These are phyloP conservation scores for Willowsia nigromaculata DNA, from an alignment of 2,888 invertebrate species.

Conservation along the genomic window DNA sequence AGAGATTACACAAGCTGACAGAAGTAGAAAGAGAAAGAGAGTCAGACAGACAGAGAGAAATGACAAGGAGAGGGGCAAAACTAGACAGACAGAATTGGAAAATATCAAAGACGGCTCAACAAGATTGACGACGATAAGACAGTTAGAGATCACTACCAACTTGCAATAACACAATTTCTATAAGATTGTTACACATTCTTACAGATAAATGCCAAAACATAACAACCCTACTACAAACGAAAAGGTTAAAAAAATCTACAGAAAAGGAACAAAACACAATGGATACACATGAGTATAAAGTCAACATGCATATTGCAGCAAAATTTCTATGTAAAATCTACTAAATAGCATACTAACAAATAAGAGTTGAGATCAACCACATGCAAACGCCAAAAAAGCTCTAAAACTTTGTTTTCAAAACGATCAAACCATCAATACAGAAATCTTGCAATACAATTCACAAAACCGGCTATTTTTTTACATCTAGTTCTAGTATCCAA, in stretches of 20 bases:
- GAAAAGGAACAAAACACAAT: not conserved
- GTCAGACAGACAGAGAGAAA: not conserved
- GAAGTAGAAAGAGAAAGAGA: slow-evolving; percentile 22
- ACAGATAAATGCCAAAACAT: not conserved
- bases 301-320: too few species aligned
- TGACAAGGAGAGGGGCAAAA: not conserved
- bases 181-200: not conserved
- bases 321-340: too few species aligned
- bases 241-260: not conserved
- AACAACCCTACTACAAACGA: not conserved
- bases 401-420: too few species aligned
- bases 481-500: too few species aligned
- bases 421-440: too few species aligned
- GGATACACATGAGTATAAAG: too few species aligned
- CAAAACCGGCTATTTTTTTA: too few species aligned
- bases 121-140: not conserved
- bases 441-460: not conserved
- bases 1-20: slow-evolving; percentile 65
- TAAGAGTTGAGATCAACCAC: too few species aligned
- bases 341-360: too few species aligned
- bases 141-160: not conserved
- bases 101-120: not conserved
- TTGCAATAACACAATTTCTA: not conserved
- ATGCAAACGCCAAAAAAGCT: too few species aligned
- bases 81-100: not conserved